phyloP scores from a whole-genome alignment of 2,797 vertebrate genomes.

The Manis crassicaudata region DNA sequence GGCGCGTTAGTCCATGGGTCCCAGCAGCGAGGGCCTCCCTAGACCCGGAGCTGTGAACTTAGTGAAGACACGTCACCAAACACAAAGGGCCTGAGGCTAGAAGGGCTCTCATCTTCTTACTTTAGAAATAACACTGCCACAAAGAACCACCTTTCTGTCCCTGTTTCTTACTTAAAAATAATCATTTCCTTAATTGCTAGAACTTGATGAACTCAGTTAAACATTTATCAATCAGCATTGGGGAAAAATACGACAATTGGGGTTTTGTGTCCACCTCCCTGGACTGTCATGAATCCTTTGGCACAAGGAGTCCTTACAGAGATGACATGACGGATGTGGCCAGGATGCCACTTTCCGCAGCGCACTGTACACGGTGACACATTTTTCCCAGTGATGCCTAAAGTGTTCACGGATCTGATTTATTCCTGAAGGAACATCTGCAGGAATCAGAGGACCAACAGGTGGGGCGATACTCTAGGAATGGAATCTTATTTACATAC shows the following conservation, averaged over 20 bases:
- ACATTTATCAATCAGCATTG: neutral
- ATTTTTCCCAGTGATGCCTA: neutral
- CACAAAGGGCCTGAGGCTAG: neutral
- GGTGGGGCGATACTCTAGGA: neutral
- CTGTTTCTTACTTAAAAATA: neutral
- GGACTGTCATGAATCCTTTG: neutral
- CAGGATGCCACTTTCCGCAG: rapidly evolving
- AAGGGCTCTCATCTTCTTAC: neutral
- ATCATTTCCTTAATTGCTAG: neutral
- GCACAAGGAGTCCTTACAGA: too few relatives aligned
- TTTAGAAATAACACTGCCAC: neutral
- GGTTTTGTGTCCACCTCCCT: too few relatives aligned
- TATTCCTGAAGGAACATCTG: too few relatives aligned
- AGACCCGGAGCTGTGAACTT: neutral
- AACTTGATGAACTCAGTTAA: neutral
- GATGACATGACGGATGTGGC: too few relatives aligned
- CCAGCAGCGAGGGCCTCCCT: rapidly evolving
- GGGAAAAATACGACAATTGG: rapidly evolving
- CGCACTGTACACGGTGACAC: rapidly evolving
- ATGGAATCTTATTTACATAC: neutral
- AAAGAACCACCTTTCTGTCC: neutral
- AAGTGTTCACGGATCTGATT: too few relatives aligned
- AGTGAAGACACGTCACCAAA: too few relatives aligned
- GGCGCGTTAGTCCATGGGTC: rapidly evolving
- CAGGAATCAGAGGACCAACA: rapidly evolving